A percentile compares a stretch with the other conserved stretches of the same genome.
Conservation (phyloP, 2,888 invertebrate species). For the Ormyrus thymus region DNA sequence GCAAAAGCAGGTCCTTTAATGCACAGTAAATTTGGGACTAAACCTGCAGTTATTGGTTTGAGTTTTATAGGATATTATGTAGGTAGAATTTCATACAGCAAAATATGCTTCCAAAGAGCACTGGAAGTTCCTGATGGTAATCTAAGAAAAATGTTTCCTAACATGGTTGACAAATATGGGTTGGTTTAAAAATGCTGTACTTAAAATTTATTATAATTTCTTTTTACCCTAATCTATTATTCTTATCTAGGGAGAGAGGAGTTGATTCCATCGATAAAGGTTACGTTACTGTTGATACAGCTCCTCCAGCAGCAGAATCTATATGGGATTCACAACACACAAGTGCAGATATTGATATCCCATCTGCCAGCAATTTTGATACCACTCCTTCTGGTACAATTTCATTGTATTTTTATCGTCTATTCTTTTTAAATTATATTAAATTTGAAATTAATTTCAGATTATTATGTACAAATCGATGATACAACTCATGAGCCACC, state of each 20-base stretch:
- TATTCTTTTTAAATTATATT: neutral
- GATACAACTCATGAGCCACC: neutral
- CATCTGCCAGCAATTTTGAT: constrained; percentile 49
- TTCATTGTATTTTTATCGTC: neutral
- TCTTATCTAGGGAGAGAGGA: constrained; percentile 1
- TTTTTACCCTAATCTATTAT: neutral
- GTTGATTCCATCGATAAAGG: neutral
- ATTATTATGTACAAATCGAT: constrained; percentile 20
- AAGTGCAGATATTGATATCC: constrained; percentile 49
- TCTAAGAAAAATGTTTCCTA: constrained; percentile 31
- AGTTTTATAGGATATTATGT: constrained; percentile 47
- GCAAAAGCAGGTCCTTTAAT: constrained; percentile 29
- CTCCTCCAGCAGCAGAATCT: neutral
- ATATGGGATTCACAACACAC: neutral
- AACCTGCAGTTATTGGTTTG: constrained; percentile 40
- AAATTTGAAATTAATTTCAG: constrained; percentile 18
- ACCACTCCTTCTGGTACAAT: constrained; percentile 48
- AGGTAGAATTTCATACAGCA: constrained; percentile 51
- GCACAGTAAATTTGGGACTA: constrained; percentile 32
- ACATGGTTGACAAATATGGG: constrained; percentile 6
- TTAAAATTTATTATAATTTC: constrained; percentile 9
- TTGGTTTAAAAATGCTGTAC: neutral
- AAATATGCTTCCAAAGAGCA: constrained; percentile 38
- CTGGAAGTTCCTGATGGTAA: constrained; percentile 48
- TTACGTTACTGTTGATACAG: constrained; percentile 7